phyloP scores from a whole-genome alignment of 2,113 vertebrate genomes.

The Periophthalmus modestus region DNA sequence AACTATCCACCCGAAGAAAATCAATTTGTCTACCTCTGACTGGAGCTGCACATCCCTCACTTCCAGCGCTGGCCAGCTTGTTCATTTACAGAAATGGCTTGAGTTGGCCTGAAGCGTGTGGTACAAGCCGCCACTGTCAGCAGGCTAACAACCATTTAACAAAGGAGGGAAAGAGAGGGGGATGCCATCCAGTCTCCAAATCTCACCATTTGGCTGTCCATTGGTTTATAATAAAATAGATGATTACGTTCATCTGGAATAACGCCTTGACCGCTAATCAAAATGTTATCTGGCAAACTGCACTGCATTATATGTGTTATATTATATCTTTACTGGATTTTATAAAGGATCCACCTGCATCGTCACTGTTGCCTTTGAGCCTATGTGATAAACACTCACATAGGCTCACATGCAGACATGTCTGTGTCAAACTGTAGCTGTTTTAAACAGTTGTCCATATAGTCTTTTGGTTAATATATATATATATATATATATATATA shows the following conservation, averaged over 20 bases:
- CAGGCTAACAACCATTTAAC: constrained; percentile 41
- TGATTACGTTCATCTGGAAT: neutral
- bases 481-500: too few species aligned
- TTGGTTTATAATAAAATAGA: neutral
- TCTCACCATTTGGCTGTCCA: neutral
- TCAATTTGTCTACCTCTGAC: constrained; percentile 62
- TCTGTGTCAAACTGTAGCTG: too few species aligned
- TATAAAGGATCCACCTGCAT: too few species aligned
- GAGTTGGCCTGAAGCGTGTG: constrained; percentile 28
- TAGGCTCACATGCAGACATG: too few species aligned
- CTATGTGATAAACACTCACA: too few species aligned
- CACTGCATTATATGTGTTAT: too few species aligned
- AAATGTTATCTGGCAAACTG: neutral
- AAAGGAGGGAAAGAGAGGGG: constrained; percentile 15
- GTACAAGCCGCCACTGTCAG: constrained; percentile 37
- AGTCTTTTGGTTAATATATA: too few species aligned
- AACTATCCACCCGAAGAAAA: constrained; percentile 62
- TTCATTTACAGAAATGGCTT: constrained; percentile 50
- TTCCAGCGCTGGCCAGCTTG: constrained; percentile 32
- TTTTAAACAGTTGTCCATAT: too few species aligned
- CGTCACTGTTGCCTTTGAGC: too few species aligned
- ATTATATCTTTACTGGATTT: too few species aligned
- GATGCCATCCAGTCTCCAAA: neutral
- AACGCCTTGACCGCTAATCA: neutral
- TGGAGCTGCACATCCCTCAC: constrained; percentile 54